Evolutionary conservation across 1,140 invertebrate species (phyloP), one percentile per base, ranked within the genome.

Genomic region (Procambarus clarkii): DNA sequence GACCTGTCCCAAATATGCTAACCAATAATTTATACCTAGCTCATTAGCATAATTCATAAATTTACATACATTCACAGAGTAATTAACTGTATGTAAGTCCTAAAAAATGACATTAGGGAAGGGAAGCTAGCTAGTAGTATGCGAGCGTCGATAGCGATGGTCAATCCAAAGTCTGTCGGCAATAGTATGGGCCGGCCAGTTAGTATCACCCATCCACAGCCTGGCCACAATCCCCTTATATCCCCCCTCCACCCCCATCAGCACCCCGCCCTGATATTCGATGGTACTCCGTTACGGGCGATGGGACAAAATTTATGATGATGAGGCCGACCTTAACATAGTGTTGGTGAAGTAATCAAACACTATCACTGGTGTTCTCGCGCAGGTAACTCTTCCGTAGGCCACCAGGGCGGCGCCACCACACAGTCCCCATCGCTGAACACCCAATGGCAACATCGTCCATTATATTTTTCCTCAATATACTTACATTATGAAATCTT

Each of bases 331-430:
- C 87, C 79, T 58, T 84, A 79, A 79, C 76, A 79, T 60, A 78
- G 83, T 83, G 81, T 45, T 91, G 9, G 82, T 79, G 74, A 48
- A 79, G 80, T 79, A 69, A 50, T 77, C 76, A 74, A 79, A 83
- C 82, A 85, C 88, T 76, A 84, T 77, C 74, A 54, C 82, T 45
- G n/a, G 58, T 91, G 54, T 58, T 78, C 74, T 9, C 60, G 82
- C 58, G 74, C 24, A 13, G 18, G 15, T 85, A 44, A 69, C 58
- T 91, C 81, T 69, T 0, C 24, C 79, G 60, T 48, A 34, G 50
- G 24, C 89, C 89, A 80, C 89, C 46, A 91, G 89, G 89, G 82
- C 89, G 89, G 89, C 89, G 89, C 89, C 89, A 91, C 89, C 54
- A 64, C 15, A 84, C 74, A 86, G 82, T 34, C 54, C 9, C 60